phyloP scores from a whole-genome alignment of 2,113 vertebrate genomes.

The Artemisiospiza belli region DNA sequence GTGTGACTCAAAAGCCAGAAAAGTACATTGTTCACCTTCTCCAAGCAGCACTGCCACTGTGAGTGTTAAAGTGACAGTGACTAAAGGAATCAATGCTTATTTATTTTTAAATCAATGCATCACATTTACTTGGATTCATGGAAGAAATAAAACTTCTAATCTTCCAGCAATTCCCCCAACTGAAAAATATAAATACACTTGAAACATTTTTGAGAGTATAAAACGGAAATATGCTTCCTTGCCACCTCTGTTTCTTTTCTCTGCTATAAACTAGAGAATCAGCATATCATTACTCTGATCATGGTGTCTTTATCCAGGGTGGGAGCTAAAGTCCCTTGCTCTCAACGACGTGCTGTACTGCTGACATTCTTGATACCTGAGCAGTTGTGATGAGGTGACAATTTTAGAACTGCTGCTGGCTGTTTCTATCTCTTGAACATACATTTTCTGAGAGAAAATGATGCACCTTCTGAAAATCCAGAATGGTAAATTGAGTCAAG shows the following conservation, averaged over 20 bases:
- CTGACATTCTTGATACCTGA: not conserved
- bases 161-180: not conserved
- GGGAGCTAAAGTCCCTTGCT: not conserved
- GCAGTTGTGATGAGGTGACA: not conserved
- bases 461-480: not conserved
- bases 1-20: not conserved
- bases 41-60: not conserved
- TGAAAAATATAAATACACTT: not conserved
- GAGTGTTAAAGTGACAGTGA: not conserved
- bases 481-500: not conserved
- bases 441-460: not conserved
- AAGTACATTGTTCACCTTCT: not conserved
- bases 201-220: not conserved
- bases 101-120: not conserved
- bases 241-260: not conserved
- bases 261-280: not conserved
- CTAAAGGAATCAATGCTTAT: not conserved
- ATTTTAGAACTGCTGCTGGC: not conserved
- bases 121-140: not conserved
- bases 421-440: not conserved
- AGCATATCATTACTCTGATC: not conserved
- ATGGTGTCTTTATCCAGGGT: not conserved
- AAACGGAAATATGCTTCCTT: not conserved
- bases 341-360: not conserved
- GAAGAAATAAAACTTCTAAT: not conserved